Evolutionary conservation across 2,113 vertebrate genomes (phyloP).

Genomic region (Toxostoma redivivum): DNA sequence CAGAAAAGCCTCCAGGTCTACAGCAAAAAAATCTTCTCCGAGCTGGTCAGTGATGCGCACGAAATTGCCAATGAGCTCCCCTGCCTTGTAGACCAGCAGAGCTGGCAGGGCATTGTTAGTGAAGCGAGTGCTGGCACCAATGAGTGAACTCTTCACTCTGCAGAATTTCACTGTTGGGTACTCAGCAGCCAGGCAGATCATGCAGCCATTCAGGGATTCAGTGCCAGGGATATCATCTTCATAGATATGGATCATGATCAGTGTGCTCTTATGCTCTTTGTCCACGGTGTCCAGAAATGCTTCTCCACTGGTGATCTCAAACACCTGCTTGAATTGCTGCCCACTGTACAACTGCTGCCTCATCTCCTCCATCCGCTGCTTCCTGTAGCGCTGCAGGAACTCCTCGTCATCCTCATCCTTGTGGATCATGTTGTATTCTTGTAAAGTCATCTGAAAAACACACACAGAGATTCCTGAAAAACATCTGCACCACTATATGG

Average conservation of each 20-base stretch:
- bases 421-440: slow-evolving; percentile 85
- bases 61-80: slow-evolving; percentile 96
- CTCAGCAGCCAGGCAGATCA: slow-evolving; percentile 91
- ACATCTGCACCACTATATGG: background rate
- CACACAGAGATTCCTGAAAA: background rate
- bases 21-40: slow-evolving; percentile 96
- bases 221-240: slow-evolving; percentile 86
- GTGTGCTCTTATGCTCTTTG: slow-evolving; percentile 85
- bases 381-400: slow-evolving; percentile 92
- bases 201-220: slow-evolving; percentile 89
- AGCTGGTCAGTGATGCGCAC: slow-evolving; percentile 96
- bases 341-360: slow-evolving; percentile 84
- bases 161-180: slow-evolving; percentile 94
- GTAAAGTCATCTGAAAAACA: slow-evolving; percentile 82
- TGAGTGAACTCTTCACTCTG: slow-evolving; percentile 85
- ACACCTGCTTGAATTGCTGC: slow-evolving; percentile 86
- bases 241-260: slow-evolving; percentile 94
- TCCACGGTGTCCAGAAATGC: slow-evolving; percentile 92
- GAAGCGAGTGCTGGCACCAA: slow-evolving; percentile 90
- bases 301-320: slow-evolving; percentile 85
- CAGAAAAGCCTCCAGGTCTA: slow-evolving; percentile 92
- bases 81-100: slow-evolving; percentile 90
- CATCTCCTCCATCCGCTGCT: slow-evolving; percentile 97
- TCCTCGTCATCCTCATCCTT: slow-evolving; percentile 86
- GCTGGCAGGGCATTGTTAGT: slow-evolving; percentile 89